Evolutionary conservation across 1,140 invertebrate genomes (phyloP).

Genomic region (Megalonaias nervosa): DNA sequence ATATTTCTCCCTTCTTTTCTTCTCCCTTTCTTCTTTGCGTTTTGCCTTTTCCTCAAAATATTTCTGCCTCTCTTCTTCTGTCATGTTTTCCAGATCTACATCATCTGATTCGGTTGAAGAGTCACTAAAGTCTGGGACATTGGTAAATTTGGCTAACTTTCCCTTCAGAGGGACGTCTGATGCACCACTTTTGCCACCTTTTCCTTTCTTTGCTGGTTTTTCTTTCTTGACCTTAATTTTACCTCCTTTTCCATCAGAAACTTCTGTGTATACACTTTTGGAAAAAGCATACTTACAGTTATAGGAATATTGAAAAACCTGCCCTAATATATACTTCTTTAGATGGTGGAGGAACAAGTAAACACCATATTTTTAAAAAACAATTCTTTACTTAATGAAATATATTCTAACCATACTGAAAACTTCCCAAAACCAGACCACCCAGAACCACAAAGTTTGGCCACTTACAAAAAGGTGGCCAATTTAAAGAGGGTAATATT

Average conservation of each 20-base stretch:
- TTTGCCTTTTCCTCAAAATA: slow-evolving; percentile 64
- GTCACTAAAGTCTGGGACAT: slow-evolving; percentile 58
- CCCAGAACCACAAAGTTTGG: too few species aligned
- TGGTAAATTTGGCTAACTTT: slow-evolving; percentile 23
- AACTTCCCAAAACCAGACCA: too few species aligned
- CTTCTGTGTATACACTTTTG: slow-evolving; percentile 57
- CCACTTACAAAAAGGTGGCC: too few species aligned
- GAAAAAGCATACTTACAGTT: background rate
- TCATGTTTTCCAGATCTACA: slow-evolving; percentile 68
- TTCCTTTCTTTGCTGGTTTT: slow-evolving; percentile 46
- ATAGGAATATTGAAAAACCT: background rate
- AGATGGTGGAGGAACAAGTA: background rate
- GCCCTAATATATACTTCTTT: background rate
- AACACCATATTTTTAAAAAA: background rate
- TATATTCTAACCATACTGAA: too few species aligned
- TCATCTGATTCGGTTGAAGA: slow-evolving; percentile 64
- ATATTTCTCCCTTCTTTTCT: slow-evolving; percentile 66
- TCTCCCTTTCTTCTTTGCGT: slow-evolving; percentile 60
- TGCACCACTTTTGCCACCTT: slow-evolving; percentile 40
- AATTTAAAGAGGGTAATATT: too few species aligned
- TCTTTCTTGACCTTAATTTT: slow-evolving; percentile 61
- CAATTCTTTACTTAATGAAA: background rate
- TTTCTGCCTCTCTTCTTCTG: slow-evolving; percentile 64
- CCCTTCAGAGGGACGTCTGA: slow-evolving; percentile 14
- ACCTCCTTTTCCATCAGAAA: slow-evolving; percentile 64